Base-by-base conservation (phyloP, 2,888 invertebrate genomes). In the Ormia ochracea region DNA sequence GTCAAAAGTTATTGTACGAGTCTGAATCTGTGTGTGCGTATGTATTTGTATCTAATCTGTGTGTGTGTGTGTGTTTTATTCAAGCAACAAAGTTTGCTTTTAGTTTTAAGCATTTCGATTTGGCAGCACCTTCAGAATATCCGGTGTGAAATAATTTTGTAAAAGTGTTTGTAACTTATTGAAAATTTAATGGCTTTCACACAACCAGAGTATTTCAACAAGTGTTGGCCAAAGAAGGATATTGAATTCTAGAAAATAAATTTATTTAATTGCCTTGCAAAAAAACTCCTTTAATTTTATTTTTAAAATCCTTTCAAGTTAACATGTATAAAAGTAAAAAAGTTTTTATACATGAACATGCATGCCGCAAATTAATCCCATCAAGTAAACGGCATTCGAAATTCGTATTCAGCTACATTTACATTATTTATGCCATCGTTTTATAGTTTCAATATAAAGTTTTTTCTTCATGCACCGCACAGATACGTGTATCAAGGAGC, bases 31-130 rank as follows among this genome's bases (percentile, higher is more conserved):
- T 36, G 19, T 21, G n/a, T 3, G 4, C 3, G 28, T 4, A 28
- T 21, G 56, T 36, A 21, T n/a, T 5, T 36, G 23, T 43, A 41
- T 19, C 12, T 28, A 21, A 12, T 26, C 19, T 26, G 6, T 14
- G 10, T 58, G 23, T 38, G 7, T 33, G 26, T 23, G 14, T 65
- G 17, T 41, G 17, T 36, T 38, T 54, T 45, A 36, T 12, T 38
- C 9, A 56, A 38, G 38, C 23, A 74, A 21, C 4, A 74, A 56
- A 73, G 28, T 56, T 65, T 73, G 10, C 14, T 63, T 65, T 73
- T n/a, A 14, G 21, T 65, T 36, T 36, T 23, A 66, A 4, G 12
- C 19, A 19, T 54, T 43, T 45, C 26, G 4, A 28, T 23, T 54
- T 36, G 9, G 21, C 17, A 54, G 33, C 14, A 36, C 23, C 36